Evolutionary conservation across 2,888 invertebrate genomes (phyloP), one percentile per base, ranked within the genome.

Genomic region (Lucinisca nassula): DNA sequence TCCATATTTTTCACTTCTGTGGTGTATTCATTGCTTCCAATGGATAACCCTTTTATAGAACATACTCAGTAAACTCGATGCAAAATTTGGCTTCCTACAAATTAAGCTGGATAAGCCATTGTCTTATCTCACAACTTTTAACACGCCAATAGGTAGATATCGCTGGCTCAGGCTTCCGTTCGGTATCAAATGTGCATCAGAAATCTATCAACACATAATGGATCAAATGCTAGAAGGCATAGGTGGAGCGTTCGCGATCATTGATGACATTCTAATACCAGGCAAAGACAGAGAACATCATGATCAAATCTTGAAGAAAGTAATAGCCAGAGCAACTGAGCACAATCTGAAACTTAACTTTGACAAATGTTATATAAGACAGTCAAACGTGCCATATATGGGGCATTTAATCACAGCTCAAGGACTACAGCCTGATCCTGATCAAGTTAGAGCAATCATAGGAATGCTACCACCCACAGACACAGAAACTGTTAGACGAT

Each of bases 61-160:
- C n/a, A n/a, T n/a, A n/a, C n/a, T n/a, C n/a, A n/a, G n/a, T n/a
- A n/a, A n/a, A n/a, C n/a, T n/a, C n/a, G n/a, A n/a, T n/a, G 70
- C 70, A 6, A 93, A 91, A 78, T 85, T 85, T 17, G 90, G 92
- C 32, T 92, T 91, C 76, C 55, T 88, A 55, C 92, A 92, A 79
- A 92, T 93, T 1, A 86, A 85, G 79, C 82, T 92, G 10, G 89
- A 91, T 45, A 74, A 37, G 14, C 55, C 81, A 8, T 91, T 91
- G 8, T 90, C 88, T 0, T 85, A 80, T 27, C 74, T 93, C 24
- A 93, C 92, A 38, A 93, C 89, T 0, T 92, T 93, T 74, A 92
- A 92, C 67, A 91, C 92, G 0, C 91, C 90, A 12, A 77, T 91
- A 30, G 92, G 91, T 17, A 32, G 91, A 24, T 91, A 85, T 37